phyloP scores from a whole-genome alignment of 2,888 invertebrate species.

The Eristalinus sepulchralis region DNA sequence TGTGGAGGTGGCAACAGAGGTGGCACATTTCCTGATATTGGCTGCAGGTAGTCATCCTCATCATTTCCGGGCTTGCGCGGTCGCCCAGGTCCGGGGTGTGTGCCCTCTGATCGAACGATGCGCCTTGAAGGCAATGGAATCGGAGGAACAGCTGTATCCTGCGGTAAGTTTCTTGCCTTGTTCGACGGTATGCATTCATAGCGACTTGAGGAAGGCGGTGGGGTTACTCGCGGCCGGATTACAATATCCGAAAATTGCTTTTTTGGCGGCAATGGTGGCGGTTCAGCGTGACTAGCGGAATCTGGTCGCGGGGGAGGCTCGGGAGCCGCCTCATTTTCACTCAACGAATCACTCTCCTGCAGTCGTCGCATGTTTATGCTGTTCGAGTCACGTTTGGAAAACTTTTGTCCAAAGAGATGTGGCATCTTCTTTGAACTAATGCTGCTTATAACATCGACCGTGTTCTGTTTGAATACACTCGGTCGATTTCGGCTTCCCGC shows the following conservation, averaged over 20 bases:
- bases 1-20: constrained; percentile 82
- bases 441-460: constrained; percentile 81
- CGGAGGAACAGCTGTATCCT: constrained; percentile 81
- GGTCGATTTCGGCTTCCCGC: constrained; percentile 74
- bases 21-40: constrained; percentile 81
- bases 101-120: constrained; percentile 81
- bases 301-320: constrained; percentile 81
- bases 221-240: constrained; percentile 80
- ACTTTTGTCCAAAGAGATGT: constrained; percentile 80
- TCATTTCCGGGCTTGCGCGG: constrained; percentile 83
- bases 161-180: constrained; percentile 57
- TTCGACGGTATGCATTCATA: constrained; percentile 77
- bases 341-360: constrained; percentile 81
- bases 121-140: constrained; percentile 84
- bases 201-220: constrained; percentile 74
- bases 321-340: constrained; percentile 80
- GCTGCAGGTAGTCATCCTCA: constrained; percentile 87
- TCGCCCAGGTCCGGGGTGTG: constrained; percentile 81
- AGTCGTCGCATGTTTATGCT: constrained; percentile 81
- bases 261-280: constrained; percentile 88
- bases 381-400: constrained; percentile 80
- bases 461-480: constrained; percentile 79
- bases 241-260: constrained; percentile 84
- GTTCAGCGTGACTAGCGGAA: constrained; percentile 83
- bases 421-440: constrained; percentile 81